These are phyloP conservation scores for Corythoichthys haematopterus DNA, from an alignment of 2,113 vertebrate species.

Conservation along the genomic window DNA sequence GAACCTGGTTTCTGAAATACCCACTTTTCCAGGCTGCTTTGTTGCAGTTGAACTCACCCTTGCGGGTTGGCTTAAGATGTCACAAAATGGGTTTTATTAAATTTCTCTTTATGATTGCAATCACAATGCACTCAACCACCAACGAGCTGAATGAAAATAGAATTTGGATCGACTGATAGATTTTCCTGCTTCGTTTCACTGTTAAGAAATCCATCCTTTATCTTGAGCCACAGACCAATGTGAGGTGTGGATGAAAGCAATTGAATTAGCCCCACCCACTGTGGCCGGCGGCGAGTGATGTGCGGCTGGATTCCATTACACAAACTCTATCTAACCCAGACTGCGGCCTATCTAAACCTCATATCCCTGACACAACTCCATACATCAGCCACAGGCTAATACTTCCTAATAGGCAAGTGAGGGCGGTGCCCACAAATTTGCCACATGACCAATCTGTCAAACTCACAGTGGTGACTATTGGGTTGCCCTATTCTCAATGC, in stretches of 20 bases:
- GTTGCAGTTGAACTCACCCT: not conserved
- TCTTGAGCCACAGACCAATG: slow-evolving; percentile 38
- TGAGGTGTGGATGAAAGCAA: slow-evolving; percentile 53
- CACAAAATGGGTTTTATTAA: not conserved
- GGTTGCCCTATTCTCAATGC: slow-evolving; percentile 17
- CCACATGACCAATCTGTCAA: slow-evolving; percentile 35
- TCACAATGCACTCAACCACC: slow-evolving; percentile 30
- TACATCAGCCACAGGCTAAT: slow-evolving; percentile 71
- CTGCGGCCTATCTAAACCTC: slow-evolving; percentile 65
- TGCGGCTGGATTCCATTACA: slow-evolving; percentile 70
- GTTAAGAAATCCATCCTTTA: slow-evolving; percentile 60
- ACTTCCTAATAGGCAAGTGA: slow-evolving; percentile 49
- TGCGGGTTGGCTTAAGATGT: slow-evolving; percentile 16
- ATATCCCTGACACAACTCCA: slow-evolving; percentile 70
- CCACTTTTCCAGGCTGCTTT: too few species aligned
- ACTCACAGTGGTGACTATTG: slow-evolving; percentile 20
- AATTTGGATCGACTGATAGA: slow-evolving; percentile 66
- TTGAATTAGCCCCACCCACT: slow-evolving; percentile 61
- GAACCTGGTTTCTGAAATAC: too few species aligned
- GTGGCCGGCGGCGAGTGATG: slow-evolving; percentile 43
- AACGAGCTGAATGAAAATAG: slow-evolving; percentile 54
- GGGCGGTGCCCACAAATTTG: slow-evolving; percentile 44
- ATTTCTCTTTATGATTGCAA: slow-evolving; percentile 22
- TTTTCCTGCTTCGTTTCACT: slow-evolving; percentile 49
- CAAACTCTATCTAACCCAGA: slow-evolving; percentile 64